phyloP scores from a whole-genome alignment of 2,113 vertebrate species.

The Dasypus novemcinctus region DNA sequence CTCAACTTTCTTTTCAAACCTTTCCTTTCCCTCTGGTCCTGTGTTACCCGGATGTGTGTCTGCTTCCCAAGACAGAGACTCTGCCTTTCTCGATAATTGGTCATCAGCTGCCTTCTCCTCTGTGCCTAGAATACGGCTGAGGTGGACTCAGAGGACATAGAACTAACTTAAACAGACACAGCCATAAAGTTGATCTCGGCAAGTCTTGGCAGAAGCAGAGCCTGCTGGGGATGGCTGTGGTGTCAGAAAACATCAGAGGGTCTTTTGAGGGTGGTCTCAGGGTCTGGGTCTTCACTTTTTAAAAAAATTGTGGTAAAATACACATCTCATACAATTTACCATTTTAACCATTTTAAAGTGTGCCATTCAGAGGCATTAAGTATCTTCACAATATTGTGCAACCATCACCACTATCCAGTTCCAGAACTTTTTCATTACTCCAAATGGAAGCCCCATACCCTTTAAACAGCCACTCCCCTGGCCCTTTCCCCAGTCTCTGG shows the following conservation, averaged over 20 bases:
- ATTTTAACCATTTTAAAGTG: too few relatives aligned
- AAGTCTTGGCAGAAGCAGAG: background rate
- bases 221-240: background rate
- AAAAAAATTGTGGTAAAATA: background rate
- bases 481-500: too few relatives aligned
- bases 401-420: too few relatives aligned
- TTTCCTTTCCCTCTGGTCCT: background rate
- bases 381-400: too few relatives aligned
- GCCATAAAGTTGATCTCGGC: background rate
- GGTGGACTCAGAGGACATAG: background rate
- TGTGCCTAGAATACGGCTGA: background rate
- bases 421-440: too few relatives aligned
- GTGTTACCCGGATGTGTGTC: background rate
- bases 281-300: background rate
- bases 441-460: too few relatives aligned
- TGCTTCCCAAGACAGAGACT: background rate
- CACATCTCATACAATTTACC: too few relatives aligned
- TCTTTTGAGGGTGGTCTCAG: background rate
- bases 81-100: background rate
- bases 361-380: too few relatives aligned
- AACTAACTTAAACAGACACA: background rate
- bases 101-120: background rate
- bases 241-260: background rate
- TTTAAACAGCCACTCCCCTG: too few relatives aligned
- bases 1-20: conserved; percentile 6